A percentile compares a stretch with the other conserved stretches of the same genome.
Conservation (phyloP, 2,113 vertebrate species). For the Empidonax alnorum region DNA sequence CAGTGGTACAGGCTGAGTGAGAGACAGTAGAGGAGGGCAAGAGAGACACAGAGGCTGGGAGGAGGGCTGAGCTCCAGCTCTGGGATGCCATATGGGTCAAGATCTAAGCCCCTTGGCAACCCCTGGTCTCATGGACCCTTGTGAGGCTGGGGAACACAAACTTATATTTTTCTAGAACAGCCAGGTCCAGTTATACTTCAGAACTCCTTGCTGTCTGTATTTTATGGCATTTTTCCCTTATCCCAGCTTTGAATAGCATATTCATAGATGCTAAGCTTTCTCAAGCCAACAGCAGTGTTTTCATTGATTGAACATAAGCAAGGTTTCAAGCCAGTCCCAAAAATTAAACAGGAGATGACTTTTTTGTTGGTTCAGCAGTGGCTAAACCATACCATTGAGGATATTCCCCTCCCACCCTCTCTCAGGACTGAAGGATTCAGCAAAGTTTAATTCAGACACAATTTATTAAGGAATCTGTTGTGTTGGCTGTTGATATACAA, state of each 20-base stretch:
- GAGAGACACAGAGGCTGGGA: neutral
- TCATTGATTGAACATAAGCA: neutral
- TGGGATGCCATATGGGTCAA: neutral
- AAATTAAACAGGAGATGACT: neutral
- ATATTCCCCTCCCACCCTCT: neutral
- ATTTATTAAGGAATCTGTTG: neutral
- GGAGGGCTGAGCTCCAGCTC: neutral
- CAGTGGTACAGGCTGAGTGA: neutral
- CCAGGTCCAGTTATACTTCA: neutral
- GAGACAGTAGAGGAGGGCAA: neutral
- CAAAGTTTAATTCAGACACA: neutral
- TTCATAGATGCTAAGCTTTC: neutral
- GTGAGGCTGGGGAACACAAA: accelerated
- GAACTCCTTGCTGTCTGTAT: neutral
- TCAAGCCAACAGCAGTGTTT: neutral
- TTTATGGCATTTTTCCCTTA: neutral
- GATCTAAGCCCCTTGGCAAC: neutral
- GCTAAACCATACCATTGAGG: neutral
- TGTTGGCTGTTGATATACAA: neutral
- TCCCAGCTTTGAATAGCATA: neutral
- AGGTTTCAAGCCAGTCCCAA: neutral
- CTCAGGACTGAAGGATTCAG: neutral
- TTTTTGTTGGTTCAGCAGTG: neutral
- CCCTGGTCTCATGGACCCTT: neutral
- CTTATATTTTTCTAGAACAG: neutral